Evolutionary conservation across 2,888 invertebrate genomes (phyloP), one percentile per base, ranked within the genome.

Genomic region (Volucella zonaria): DNA sequence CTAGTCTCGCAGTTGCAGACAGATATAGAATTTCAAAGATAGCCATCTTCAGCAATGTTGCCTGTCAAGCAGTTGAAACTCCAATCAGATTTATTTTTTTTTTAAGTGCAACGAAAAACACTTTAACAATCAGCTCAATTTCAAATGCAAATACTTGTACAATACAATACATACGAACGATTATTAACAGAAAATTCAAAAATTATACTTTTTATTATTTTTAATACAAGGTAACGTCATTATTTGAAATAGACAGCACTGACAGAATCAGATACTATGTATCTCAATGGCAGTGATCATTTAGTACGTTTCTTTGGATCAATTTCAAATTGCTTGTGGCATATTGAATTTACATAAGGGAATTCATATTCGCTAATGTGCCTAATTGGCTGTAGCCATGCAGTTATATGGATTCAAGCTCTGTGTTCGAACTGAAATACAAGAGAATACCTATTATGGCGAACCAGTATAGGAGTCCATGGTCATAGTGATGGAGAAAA

Each of bases 351-450:
- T 62, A 43, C 45, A 62, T 62, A 52, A 52, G 73, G 54, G 73
- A 62, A 51, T 58, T 66, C 56, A 49, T 66, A 56, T 66, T 75
- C 56, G 49, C 74, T 75, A 75, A 75, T 75, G 49, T 58, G 64
- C 42, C 66, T 58, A 75, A 75, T 75, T 75, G 66, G 15, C 49
- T 40, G 47, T 75, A 58, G 58, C 49, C 56, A 75, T 64, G 56
- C 54, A 74, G 61, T 74, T 56, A 49, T 75, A 3, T 23, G 23
- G 1, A 58, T 58, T n/a, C 52, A 15, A 8, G 31, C 45, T 62
- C 38, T 42, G 75, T 14, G 54, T 40, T 14, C 59, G 38, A 49
- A 9, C 15, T 14, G 31, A 64, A 64, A 23, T 54, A 52, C 54
- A n/a, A 42, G 49, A 38, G 15, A 4, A 23, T 23, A 23, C 3